Evolutionary conservation across 1,140 invertebrate species (phyloP).

Genomic region (Eumeta japonica): DNA sequence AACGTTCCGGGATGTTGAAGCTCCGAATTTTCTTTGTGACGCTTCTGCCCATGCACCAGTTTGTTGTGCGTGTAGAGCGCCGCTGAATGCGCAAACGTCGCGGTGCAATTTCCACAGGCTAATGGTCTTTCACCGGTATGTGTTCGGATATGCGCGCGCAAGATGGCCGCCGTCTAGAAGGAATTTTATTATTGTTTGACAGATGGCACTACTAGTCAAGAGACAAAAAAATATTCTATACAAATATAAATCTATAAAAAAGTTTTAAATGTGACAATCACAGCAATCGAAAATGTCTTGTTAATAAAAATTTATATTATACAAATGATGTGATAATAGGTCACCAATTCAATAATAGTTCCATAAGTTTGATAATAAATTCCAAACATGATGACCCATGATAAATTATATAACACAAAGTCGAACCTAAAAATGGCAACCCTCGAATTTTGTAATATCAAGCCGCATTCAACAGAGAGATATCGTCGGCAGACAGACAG

Average conservation of each 20-base stretch:
- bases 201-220: neutral
- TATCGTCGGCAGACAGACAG: too few relatives aligned
- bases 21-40: too few relatives aligned
- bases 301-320: too few relatives aligned
- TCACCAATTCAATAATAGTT: too few relatives aligned
- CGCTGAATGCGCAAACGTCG: constrained; percentile 7
- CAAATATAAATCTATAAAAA: neutral
- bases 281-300: neutral
- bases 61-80: constrained; percentile 9
- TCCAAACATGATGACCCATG: too few relatives aligned
- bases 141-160: neutral
- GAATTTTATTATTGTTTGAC: neutral
- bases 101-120: neutral
- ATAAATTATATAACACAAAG: too few relatives aligned
- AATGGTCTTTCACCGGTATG: constrained; percentile 1
- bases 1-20: too few relatives aligned
- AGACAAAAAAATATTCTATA: neutral
- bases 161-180: neutral
- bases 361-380: too few relatives aligned
- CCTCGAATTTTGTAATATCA: too few relatives aligned
- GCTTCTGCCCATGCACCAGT: constrained; percentile 3
- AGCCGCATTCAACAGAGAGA: too few relatives aligned
- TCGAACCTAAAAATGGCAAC: too few relatives aligned
- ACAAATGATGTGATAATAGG: too few relatives aligned
- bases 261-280: neutral